Evolutionary conservation across 1,140 invertebrate species (phyloP).

Genomic region (Bombus ignitus): DNA sequence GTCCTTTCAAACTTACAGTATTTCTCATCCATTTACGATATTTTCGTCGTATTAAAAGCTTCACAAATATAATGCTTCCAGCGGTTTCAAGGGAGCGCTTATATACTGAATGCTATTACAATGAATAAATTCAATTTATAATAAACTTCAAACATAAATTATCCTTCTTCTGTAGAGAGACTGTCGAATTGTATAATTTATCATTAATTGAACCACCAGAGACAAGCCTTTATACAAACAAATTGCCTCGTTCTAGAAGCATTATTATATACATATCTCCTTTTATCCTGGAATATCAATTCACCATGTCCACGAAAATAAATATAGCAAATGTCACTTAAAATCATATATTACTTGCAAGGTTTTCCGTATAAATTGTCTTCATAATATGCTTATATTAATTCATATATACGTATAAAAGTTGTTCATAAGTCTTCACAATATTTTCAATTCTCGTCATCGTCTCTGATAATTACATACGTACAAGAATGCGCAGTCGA

Average conservation of each 20-base stretch:
- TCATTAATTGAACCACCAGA: neutral
- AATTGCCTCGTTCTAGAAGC: neutral
- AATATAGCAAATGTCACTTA: neutral
- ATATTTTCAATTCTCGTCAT: no score
- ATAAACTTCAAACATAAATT: neutral
- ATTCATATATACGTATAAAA: neutral
- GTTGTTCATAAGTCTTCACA: neutral
- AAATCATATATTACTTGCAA: neutral
- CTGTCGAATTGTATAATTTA: conserved; percentile 4
- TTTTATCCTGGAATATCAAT: neutral
- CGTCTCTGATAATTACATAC: no score
- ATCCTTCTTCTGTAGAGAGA: neutral
- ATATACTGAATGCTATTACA: neutral
- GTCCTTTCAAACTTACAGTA: neutral
- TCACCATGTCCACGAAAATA: neutral
- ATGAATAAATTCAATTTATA: neutral
- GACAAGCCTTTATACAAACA: neutral
- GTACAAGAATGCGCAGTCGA: no score
- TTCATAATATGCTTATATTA: neutral
- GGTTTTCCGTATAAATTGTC: neutral
- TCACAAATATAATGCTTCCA: neutral
- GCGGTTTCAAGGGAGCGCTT: neutral
- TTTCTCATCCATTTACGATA: conserved; percentile 6
- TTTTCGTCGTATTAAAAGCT: conserved; percentile 3
- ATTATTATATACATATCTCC: neutral